Conservation (phyloP, 2,888 invertebrate species). For the Ormyrus thymus region DNA sequence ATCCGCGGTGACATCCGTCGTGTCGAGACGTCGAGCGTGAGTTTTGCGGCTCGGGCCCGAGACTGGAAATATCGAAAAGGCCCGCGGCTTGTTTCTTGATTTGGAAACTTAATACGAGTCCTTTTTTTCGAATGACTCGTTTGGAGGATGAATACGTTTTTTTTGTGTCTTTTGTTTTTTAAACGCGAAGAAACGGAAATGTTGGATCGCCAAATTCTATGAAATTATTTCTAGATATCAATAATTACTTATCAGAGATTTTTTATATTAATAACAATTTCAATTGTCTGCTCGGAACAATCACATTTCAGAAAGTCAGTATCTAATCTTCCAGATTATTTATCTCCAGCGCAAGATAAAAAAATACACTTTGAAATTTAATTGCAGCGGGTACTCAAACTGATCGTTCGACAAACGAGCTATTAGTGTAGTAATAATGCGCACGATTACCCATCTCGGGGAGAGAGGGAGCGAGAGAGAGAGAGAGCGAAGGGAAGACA, state of each 20-base stretch:
- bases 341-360: too few relatives aligned
- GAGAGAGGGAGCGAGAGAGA: not conserved
- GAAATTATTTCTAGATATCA: too few relatives aligned
- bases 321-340: too few relatives aligned
- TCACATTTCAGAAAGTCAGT: too few relatives aligned
- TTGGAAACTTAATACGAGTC: slow-evolving; percentile 29
- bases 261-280: too few relatives aligned
- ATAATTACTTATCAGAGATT: too few relatives aligned
- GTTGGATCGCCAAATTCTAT: too few relatives aligned
- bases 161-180: not conserved
- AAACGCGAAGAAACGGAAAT: too few relatives aligned
- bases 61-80: slow-evolving; percentile 1
- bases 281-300: too few relatives aligned
- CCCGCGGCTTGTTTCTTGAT: slow-evolving; percentile 7
- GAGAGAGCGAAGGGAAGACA: not conserved
- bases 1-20: slow-evolving; percentile 43
- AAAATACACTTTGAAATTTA: not conserved
- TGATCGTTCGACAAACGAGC: slow-evolving; percentile 5
- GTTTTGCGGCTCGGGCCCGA: not conserved
- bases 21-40: slow-evolving; percentile 10
- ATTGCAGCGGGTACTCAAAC: not conserved
- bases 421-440: slow-evolving; percentile 28
- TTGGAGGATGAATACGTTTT: not conserved
- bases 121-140: not conserved
- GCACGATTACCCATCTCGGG: slow-evolving; percentile 6